Evolutionary conservation across 2,113 vertebrate species (phyloP), one percentile per base, ranked within the genome.

Genomic region (Corvus hawaiiensis): DNA sequence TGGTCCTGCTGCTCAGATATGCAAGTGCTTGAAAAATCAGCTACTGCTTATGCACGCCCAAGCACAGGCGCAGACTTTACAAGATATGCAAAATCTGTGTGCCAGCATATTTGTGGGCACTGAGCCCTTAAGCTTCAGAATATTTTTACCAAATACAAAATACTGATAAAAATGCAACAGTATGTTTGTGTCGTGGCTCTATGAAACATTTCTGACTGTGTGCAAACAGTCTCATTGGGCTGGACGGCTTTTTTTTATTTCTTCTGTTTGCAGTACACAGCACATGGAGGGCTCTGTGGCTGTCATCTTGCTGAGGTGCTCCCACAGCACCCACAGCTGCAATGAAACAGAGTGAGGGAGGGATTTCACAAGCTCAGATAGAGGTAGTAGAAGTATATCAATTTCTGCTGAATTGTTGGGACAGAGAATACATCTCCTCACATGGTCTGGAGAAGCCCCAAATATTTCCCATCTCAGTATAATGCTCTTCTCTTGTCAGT

Each of bases 111-210:
- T 91, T 91, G 84, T 87, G 91, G 93, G 93, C 91, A 64, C 93
- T 59, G 84, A 95, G 96, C 95, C 95, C 91, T 95, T 86, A 91
- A 94, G 95, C 90, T 83, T 96, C 79, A 88, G 90, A 89, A 84
- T 96, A 80, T 95, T 94, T 94, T 88, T 83, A 74, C 64, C 4
- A 7, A 86, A 92, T 67, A 78, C 39, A 84, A 94, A 88, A 86
- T 86, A 61, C 79, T 75, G 85, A 89, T 95, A 92, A 97, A 95
- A 96, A 95, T 90, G 69, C 83, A 95, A 32, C 88, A 84, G 75
- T 86, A 61, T 92, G 94, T 91, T 94, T 96, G 51, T 86, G 32
- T 41, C 2, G 0, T 90, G 52, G 63, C 74, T 93, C 78, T 83
- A 28, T 72, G 68, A 89, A 95, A 84, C 49, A 67, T 94, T 93